These are phyloP conservation scores for Mobula hypostoma DNA, from an alignment of 2,113 vertebrate genomes.

Conservation along the genomic window DNA sequence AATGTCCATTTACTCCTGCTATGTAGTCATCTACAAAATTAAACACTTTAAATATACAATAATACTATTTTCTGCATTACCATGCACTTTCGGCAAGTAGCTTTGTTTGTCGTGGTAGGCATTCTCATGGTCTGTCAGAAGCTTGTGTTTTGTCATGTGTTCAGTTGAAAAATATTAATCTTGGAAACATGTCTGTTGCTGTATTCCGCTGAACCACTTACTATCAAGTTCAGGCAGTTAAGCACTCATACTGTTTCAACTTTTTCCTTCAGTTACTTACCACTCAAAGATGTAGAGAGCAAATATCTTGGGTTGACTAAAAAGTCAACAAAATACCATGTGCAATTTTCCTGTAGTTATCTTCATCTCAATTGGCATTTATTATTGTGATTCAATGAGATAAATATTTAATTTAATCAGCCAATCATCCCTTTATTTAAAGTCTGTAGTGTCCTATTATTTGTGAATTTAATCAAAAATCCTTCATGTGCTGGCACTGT, in stretches of 20 bases:
- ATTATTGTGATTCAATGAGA: constrained; percentile 9
- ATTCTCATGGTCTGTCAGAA: background rate
- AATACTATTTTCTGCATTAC: background rate
- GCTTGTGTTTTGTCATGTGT: background rate
- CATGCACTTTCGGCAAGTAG: background rate
- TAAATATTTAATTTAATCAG: background rate
- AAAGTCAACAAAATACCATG: background rate
- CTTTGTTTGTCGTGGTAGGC: background rate
- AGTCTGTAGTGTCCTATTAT: background rate
- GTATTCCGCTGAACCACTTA: background rate
- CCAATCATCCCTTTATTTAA: background rate
- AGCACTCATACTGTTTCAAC: background rate
- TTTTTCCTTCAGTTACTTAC: background rate
- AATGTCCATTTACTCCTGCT: background rate
- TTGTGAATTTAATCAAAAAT: background rate
- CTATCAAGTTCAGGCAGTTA: background rate
- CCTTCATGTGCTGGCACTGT: background rate
- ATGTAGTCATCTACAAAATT: background rate
- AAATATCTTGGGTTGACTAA: background rate
- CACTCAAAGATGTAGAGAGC: background rate
- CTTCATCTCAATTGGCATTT: background rate
- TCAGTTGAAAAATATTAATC: background rate
- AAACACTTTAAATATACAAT: background rate
- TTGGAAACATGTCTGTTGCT: background rate
- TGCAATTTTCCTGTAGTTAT: background rate